phyloP scores from a whole-genome alignment of 2,888 invertebrate species.

The Drosophila anomalata region DNA sequence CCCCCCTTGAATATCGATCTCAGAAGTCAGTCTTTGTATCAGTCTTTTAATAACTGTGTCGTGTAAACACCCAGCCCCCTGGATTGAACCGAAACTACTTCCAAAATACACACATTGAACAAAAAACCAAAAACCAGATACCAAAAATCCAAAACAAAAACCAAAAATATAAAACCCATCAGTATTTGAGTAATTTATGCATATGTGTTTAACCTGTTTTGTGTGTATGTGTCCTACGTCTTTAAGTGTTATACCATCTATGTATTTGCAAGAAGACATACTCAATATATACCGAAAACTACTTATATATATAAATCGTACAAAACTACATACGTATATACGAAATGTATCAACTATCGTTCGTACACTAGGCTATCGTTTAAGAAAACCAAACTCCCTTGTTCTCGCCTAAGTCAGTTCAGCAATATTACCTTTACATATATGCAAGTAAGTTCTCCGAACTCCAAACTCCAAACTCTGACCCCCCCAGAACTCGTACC shows the following conservation, averaged over 20 bases:
- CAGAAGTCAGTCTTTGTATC: background rate
- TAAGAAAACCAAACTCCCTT: slow-evolving; percentile 43
- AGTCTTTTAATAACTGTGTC: background rate
- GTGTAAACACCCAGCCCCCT: slow-evolving; percentile 7
- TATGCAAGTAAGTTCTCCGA: slow-evolving; percentile 48
- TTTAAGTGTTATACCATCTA: slow-evolving; percentile 41
- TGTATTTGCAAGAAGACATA: slow-evolving; percentile 41
- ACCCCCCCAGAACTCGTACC: slow-evolving; percentile 9
- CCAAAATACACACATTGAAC: slow-evolving; percentile 20
- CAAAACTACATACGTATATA: slow-evolving; percentile 34
- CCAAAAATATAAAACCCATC: slow-evolving; percentile 10
- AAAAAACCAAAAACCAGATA: slow-evolving; percentile 7
- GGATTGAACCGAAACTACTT: slow-evolving; percentile 45
- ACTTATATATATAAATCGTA: slow-evolving; percentile 14
- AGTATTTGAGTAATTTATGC: slow-evolving; percentile 29
- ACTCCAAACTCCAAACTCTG: slow-evolving; percentile 1
- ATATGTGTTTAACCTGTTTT: slow-evolving; percentile 46
- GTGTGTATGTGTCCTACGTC: slow-evolving; percentile 44
- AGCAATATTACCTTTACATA: background rate
- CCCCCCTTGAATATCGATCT: background rate
- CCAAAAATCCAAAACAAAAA: background rate
- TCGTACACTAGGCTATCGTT: slow-evolving; percentile 55
- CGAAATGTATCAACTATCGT: slow-evolving; percentile 35
- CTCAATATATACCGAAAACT: slow-evolving; percentile 18
- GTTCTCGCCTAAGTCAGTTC: slow-evolving; percentile 22